Evolutionary conservation across 2,113 vertebrate species (phyloP), one percentile per base, ranked within the genome.

Genomic region (Indri indri): DNA sequence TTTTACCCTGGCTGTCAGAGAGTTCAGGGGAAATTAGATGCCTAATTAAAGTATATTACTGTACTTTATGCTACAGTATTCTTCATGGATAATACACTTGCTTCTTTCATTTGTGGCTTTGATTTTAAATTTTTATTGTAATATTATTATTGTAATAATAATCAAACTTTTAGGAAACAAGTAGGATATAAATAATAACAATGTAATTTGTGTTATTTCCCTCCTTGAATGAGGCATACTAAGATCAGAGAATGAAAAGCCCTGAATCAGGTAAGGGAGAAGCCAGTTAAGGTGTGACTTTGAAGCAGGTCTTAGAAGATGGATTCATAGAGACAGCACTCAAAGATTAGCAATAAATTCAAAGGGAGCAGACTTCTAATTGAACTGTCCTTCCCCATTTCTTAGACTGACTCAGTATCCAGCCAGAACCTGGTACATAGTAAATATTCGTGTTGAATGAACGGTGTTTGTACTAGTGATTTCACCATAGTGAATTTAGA

Each of bases 101-200:
- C 65, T 84, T 81, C 42, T 20, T 70, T 96, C 73, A 42, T 82
- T 68, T 52, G 83, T 84, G 84, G n/a, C 37, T 92, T 87, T 92
- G 42, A 68, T 90, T 84, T 68, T 89, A 37, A 57, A 63, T 85
- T 97, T 96, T 87, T 87, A 76, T 68, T 92, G 14, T 47, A 95
- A 82, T 45, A 83, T 89, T 73, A 57, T 91, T 85, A 71, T n/a
- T 90, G 2, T 61, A 90, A 47, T 9, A 80, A 61, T 71, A 97
- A 94, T 91, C 5, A 50, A 94, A 70, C n/a, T 79, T 90, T 90
- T 59, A 87, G 57, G 85, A 83, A 87, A 42, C 27, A 90, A 73
- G 57, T 32, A 63, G 45, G 27, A 61, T 82, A 94, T 88, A 90
- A 90, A 80, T 83, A 90, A 94, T 88, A 80, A 79, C 70, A 63